A percentile compares a stretch with the other conserved stretches of the same genome.
Evolutionary conservation across 2,888 invertebrate genomes (phyloP).

Genomic region (Volucella bombylans): DNA sequence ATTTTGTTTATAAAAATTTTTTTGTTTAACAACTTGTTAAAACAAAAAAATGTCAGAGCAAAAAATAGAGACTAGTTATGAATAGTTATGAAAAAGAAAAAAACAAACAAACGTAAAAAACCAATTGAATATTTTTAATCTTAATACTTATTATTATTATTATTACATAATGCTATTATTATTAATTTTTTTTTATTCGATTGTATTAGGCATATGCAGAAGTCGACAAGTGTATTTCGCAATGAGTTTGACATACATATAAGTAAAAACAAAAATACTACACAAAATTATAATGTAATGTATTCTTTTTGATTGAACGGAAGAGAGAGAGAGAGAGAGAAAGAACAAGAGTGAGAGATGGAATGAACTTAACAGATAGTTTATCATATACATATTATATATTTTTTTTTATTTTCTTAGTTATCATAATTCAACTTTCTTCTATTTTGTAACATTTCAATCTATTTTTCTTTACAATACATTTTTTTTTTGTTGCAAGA

Average conservation of each 20-base stretch:
- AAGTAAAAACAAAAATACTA: not conserved
- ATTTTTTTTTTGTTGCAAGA: slow-evolving; percentile 23
- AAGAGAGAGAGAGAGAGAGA: not conserved
- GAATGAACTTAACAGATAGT: slow-evolving; percentile 34
- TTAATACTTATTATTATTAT: slow-evolving; percentile 58
- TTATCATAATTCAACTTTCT: slow-evolving; percentile 22
- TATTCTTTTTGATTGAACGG: slow-evolving; percentile 25
- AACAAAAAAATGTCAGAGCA: slow-evolving; percentile 54
- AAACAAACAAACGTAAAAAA: not conserved
- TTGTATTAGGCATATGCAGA: slow-evolving; percentile 48
- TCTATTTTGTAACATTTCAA: slow-evolving; percentile 31
- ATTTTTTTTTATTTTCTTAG: slow-evolving; percentile 20
- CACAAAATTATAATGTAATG: not conserved
- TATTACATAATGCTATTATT: slow-evolving; percentile 26
- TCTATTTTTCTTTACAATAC: slow-evolving; percentile 38
- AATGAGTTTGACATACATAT: slow-evolving; percentile 19
- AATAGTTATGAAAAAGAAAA: slow-evolving; percentile 24
- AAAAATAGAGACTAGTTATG: slow-evolving; percentile 52
- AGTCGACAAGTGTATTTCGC: slow-evolving; percentile 15
- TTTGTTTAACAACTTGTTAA: slow-evolving; percentile 58
- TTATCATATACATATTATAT: not conserved
- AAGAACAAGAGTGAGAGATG: slow-evolving; percentile 33
- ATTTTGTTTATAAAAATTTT: slow-evolving; percentile 44
- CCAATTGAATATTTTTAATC: slow-evolving; percentile 49
- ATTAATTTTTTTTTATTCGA: slow-evolving; percentile 32